Evolutionary conservation across 2,888 invertebrate genomes (phyloP), one percentile per base, ranked within the genome.

Genomic region (Pocota personata): DNA sequence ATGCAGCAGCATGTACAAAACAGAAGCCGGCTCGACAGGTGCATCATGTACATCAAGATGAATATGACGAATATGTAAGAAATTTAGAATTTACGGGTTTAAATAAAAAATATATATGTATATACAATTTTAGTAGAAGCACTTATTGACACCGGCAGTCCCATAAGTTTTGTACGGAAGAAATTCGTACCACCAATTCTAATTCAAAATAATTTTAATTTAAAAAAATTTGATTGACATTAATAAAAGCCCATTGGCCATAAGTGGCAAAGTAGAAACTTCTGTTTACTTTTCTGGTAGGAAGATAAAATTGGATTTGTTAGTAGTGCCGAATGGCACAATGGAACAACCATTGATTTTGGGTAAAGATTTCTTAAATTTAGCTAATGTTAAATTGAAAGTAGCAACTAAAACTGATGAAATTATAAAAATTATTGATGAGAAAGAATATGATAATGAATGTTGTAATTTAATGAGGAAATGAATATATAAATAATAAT

Each of bases 61-160:
- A 71, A 12, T 5, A 6, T 5, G 55, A 57, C 43, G 55, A 40
- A 30, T 43, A 62, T 5, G 43, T 62, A 40, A 67, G 40, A 35
- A 30, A 24, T 4, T 43, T 40, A 2, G 3, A 55, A 40, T 55
- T 67, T 67, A 52, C 8, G 14, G 40, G 55, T 67, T 46, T 37
- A 21, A 43, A 27, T 24, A 35, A 24, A 4, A 24, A 12, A 6
- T 60, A 60, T 43, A 40, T n/a, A 43, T 37, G 37, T 21, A n/a
- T 7, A 40, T 24, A n/a, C n/a, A n/a, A n/a, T n/a, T n/a, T n/a
- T n/a, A n/a, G 24, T 60, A 40, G 40, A 37, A 24, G 14, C 60
- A 24, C 19, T 40, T 35, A 75, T 75, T 24, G 64, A 60, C 24
- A 60, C 40, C 40, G 40, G 27, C 60, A 40, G 75, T 24, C 55